Evolutionary conservation across 2,888 invertebrate genomes (phyloP), one percentile per base, ranked within the genome.

Genomic region (Chalcosyrphus nemorum): DNA sequence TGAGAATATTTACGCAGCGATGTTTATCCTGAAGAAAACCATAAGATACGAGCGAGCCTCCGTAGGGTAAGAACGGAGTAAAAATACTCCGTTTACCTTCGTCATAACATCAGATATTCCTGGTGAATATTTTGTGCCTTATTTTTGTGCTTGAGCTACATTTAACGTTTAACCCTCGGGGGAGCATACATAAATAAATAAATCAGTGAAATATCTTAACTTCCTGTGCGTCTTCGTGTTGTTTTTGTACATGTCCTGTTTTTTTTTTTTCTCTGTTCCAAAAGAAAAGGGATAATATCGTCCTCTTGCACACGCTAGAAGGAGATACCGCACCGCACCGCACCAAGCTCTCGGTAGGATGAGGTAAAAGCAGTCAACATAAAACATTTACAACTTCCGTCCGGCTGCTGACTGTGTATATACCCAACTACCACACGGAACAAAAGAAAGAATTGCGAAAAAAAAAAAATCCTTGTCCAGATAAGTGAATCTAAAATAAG

Each of bases 191-290:
- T 71, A 71, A 45, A 71, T 77, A 77, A 82, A 82, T 82, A 82
- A 82, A 82, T 82, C 77, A 82, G 77, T 77, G 65, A 77, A 76
- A 81, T 65, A 71, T 71, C 71, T 77, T 45, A 71, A 71, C 66
- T 54, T 71, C 57, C 57, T 76, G 50, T 63, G 38, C 61, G 41
- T 56, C 29, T 54, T 29, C 24, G 41, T 32, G 43, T 56, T 17
- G 7, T 32, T 32, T 9, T 9, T 35, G 32, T 65, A 13, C 19
- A 17, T 13, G 35, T 21, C 6, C 38, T 38, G 19, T 1, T 6
- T 15, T n/a, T 43, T 0, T 6, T 9, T 1, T 4, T 63, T 54
- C 32, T 35, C 19, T 11, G 19, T 19, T 2, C 11, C 19, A 21
- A n/a, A 9, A 4, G 9, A 11, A 65, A 65, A 57, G 13, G 38